Evolutionary conservation across 2,888 invertebrate species (phyloP), one percentile per base, ranked within the genome.

Genomic region (Pollenia labialis): DNA sequence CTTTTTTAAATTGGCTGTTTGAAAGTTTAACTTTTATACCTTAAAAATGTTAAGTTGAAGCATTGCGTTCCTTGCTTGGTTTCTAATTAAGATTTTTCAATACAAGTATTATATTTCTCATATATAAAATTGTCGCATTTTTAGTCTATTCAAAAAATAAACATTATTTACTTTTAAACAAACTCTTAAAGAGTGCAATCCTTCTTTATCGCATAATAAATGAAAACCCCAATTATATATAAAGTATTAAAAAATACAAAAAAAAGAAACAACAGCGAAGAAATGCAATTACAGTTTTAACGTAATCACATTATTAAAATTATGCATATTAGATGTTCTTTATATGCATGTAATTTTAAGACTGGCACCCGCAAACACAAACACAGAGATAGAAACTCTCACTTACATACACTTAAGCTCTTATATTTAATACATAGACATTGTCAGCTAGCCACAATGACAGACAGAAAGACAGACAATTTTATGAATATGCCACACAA

Each of bases 291-390:
- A 92, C 90, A 91, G n/a, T 92, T 92, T 92, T 90, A 90, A 91
- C 90, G 91, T 92, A 92, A 92, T 92, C 92, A 91, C 91, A 91
- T 92, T 92, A 92, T 92, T 91, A 91, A 91, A 91, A 92, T 92
- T 92, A 92, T 89, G 88, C 87, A 87, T 87, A 84, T 87, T 84
- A 76, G 44, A 76, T 77, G 60, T 32, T 46, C 56, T 40, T 76
- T 50, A 56, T 81, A 48, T 48, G 54, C 60, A 69, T 18, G 18
- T 52, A n/a, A 62, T 62, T 62, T 48, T 12, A 48, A 32, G 32
- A 32, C 32, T 32, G 32, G 32, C 32, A 32, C 32, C 32, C 32
- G 32, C 32, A 44, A 42, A 42, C n/a, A 4, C 52, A 46, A 18
- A 40, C 54, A 52, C 54, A 10, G 48, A 58, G 23, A 66, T 18